A percentile compares a stretch with the other conserved stretches of the same genome.
phyloP scores from a whole-genome alignment of 2,113 vertebrate species.

The Callopanchax toddi region DNA sequence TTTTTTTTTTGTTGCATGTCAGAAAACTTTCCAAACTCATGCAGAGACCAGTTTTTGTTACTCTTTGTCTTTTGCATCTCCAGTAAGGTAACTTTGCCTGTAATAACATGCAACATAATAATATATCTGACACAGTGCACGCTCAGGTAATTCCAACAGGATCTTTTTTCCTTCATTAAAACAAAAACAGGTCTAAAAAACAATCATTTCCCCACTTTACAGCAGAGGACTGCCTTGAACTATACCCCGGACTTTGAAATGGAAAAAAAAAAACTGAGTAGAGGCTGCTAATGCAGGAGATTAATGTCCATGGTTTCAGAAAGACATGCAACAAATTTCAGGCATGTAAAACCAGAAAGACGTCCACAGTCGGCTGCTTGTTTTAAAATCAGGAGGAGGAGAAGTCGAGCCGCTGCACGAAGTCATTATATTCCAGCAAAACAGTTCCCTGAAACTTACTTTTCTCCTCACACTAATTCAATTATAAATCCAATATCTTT shows the following conservation, averaged over 20 bases:
- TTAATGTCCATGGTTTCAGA: not conserved
- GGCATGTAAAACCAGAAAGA: constrained; percentile 21
- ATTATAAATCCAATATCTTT: constrained; percentile 78
- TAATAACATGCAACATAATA: not conserved
- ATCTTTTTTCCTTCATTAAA: not conserved
- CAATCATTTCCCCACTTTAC: not conserved
- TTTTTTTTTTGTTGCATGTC: too few relatives aligned
- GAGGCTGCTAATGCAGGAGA: constrained; percentile 1
- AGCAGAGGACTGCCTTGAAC: not conserved
- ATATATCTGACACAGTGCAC: not conserved
- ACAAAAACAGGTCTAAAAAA: not conserved
- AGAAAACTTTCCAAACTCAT: too few relatives aligned
- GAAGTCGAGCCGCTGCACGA: not conserved
- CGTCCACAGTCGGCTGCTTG: constrained; percentile 17
- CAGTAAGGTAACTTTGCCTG: not conserved
- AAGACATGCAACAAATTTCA: constrained; percentile 6
- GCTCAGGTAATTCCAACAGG: too few relatives aligned
- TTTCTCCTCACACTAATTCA: constrained; percentile 64
- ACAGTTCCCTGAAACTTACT: constrained; percentile 53
- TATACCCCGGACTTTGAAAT: not conserved
- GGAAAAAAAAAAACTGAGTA: not conserved
- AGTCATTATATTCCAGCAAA: constrained; percentile 55
- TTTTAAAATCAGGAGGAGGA: too few relatives aligned
- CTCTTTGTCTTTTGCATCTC: not conserved
- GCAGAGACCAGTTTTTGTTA: too few relatives aligned